Evolutionary conservation across 2,797 vertebrate genomes (phyloP).

Genomic region (Chloroceryle amazona): DNA sequence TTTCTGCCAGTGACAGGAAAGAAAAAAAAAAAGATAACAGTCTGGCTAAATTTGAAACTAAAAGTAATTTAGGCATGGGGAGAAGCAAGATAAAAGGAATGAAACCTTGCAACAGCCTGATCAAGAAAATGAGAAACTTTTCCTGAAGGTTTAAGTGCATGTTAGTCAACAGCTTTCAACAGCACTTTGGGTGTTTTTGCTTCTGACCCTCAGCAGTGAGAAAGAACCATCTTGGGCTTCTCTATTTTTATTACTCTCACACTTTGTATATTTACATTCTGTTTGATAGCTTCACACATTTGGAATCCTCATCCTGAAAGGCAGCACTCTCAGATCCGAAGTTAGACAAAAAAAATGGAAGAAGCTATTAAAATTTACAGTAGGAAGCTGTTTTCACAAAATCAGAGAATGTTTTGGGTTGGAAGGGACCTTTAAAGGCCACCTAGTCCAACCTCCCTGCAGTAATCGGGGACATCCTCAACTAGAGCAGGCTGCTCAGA

Average conservation of each 20-base stretch:
- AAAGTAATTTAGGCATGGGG: neutral
- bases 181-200: neutral
- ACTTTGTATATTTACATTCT: neutral
- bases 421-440: too few species aligned
- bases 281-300: neutral
- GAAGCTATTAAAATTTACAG: neutral
- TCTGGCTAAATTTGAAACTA: fast-evolving
- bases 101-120: neutral
- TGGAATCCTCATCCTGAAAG: neutral
- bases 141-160: neutral
- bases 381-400: neutral
- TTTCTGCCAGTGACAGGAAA: neutral
- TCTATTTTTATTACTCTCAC: neutral
- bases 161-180: neutral
- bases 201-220: neutral
- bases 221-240: neutral
- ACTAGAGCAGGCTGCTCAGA: too few species aligned
- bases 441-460: too few species aligned
- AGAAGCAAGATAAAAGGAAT: neutral
- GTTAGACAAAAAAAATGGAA: neutral
- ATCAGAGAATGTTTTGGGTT: too few species aligned
- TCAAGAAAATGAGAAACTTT: neutral
- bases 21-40: too few species aligned
- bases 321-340: neutral
- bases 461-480: too few species aligned